Base-by-base conservation (phyloP, 2,797 vertebrate species). In the Dendrocincla tyrannina region DNA sequence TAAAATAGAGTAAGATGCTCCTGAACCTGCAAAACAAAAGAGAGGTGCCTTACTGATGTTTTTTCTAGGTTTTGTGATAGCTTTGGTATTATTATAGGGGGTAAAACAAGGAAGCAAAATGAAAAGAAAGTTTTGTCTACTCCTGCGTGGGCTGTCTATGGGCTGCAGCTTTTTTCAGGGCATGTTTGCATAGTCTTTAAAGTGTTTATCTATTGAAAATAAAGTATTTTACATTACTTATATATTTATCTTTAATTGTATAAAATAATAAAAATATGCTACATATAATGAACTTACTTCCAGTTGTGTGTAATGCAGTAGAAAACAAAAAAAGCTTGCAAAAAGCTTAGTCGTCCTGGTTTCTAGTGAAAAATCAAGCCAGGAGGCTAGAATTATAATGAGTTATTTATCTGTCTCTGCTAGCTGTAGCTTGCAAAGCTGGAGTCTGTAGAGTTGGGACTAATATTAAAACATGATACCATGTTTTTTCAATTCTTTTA, bases 261-360 rank as follows among this genome's bases (percentile, higher is more conserved):
- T 32, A 46, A 56, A 72, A 46, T 41, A 15, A 46, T 49, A 55
- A 52, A 42, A 39, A 25, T 20, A 2, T 37, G 2, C 15, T 67
- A 9, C 7, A 10, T 53, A 6, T 24, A 30, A 50, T 23, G 19
- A 84, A 70, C 10, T 47, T 0, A 0, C 0, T 50, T 82, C 14
- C 28, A 55, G 17, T 49, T 68, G 10, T 74, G 5, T 30, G 25
- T 41, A 64, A 20, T 17, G 7, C 6, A 52, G 7, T 11, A 49
- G 32, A 72, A 83, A 53, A 56, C 2, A 27, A 62, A 62, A 62
- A 80, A 23, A 47, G 0, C 20, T 70, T 63, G 5, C 7, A 70
- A 58, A 80, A 76, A 74, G 2, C 1, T 73, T 33, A 25, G 12
- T 2, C 0, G 7, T 59, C 11, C 2, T 19, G 46, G 6, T 7